Percentiles rank a stretch among this genome's conserved stretches.
phyloP scores from a whole-genome alignment of 2,113 vertebrate species.

The Caloenas nicobarica region DNA sequence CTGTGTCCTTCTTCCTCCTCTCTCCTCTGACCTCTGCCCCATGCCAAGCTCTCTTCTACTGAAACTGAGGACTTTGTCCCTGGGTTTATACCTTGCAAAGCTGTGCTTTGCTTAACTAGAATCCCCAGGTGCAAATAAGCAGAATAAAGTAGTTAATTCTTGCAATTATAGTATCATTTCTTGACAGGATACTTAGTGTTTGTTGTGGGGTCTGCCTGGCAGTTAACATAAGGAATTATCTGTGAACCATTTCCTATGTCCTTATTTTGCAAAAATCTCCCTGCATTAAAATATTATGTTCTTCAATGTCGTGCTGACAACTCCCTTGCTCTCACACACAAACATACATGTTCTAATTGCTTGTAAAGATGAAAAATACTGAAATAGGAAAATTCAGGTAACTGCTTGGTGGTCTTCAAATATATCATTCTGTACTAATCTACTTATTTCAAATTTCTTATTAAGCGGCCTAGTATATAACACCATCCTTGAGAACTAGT shows the following conservation, averaged over 20 bases:
- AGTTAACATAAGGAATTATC: background rate
- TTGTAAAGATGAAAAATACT: background rate
- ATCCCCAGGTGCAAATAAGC: background rate
- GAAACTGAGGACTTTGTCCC: background rate
- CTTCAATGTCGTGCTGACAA: background rate
- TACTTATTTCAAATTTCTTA: constrained; percentile 31
- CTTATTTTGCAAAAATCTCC: background rate
- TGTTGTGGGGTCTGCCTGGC: background rate
- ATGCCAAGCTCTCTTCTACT: background rate
- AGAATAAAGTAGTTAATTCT: background rate
- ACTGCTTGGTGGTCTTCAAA: background rate
- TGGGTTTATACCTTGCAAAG: background rate
- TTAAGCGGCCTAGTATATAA: background rate
- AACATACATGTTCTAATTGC: background rate
- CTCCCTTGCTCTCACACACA: background rate
- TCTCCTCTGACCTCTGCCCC: background rate
- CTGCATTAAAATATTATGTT: background rate
- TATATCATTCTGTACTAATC: background rate
- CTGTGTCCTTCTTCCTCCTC: background rate
- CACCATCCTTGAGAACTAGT: constrained; percentile 11
- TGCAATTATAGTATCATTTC: background rate
- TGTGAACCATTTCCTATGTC: background rate
- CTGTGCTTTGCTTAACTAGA: background rate
- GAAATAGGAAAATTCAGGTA: background rate
- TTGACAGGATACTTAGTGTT: background rate